A percentile compares a stretch with the other conserved stretches of the same genome.
Conservation (phyloP, 1,140 invertebrate species). For the Drosophila sproati region DNA sequence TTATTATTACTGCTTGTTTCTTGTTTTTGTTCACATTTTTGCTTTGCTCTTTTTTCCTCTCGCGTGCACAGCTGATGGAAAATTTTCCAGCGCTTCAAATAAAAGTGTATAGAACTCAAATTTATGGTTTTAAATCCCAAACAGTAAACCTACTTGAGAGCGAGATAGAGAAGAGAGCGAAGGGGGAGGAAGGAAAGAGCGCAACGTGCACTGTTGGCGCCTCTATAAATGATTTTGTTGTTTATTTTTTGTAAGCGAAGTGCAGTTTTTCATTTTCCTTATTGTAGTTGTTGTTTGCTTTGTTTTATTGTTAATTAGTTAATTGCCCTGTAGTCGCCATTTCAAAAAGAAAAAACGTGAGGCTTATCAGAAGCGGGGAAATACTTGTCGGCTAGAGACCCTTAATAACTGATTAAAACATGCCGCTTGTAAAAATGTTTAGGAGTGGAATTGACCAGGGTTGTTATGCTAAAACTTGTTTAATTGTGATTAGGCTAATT, state of each 20-base stretch:
- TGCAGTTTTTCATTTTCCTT: slow-evolving; percentile 29
- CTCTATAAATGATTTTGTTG: slow-evolving; percentile 54
- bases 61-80: slow-evolving; percentile 69
- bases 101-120: slow-evolving; percentile 75
- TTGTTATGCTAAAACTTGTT: slow-evolving; percentile 14
- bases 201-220: slow-evolving; percentile 57
- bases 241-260: slow-evolving; percentile 32
- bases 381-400: slow-evolving; percentile 10
- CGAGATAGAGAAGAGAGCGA: neutral
- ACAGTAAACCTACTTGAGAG: slow-evolving; percentile 1
- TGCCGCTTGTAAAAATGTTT: slow-evolving; percentile 15
- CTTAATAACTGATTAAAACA: slow-evolving; percentile 5
- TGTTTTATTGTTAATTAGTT: slow-evolving; percentile 37
- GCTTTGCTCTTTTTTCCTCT: slow-evolving; percentile 27
- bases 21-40: slow-evolving; percentile 27
- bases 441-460: neutral
- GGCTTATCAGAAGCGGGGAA: slow-evolving; percentile 10
- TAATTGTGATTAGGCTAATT: slow-evolving; percentile 34
- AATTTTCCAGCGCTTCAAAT: slow-evolving; percentile 73
- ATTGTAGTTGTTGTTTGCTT: slow-evolving; percentile 9
- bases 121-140: slow-evolving; percentile 61
- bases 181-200: neutral
- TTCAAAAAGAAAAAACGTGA: slow-evolving; percentile 29
- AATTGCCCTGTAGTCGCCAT: slow-evolving; percentile 46
- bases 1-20: slow-evolving; percentile 15